phyloP scores from a whole-genome alignment of 2,113 vertebrate genomes.

The Lampris megalopsis region DNA sequence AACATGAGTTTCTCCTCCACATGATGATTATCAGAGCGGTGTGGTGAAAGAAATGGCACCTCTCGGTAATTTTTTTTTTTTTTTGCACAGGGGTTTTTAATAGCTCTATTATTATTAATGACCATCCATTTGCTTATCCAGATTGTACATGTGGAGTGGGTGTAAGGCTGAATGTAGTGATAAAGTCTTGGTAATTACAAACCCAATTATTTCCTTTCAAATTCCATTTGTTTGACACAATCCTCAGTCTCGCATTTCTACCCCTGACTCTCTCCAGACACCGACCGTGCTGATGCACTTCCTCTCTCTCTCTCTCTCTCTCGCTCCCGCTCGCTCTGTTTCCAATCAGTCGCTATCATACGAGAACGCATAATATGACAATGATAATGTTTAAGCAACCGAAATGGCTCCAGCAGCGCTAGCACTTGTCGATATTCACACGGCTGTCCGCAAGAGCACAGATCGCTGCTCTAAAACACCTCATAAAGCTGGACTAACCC shows the following conservation, averaged over 20 bases:
- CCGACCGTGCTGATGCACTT: background rate
- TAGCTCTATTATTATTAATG: slow-evolving; percentile 92
- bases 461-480: slow-evolving; percentile 21
- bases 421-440: background rate
- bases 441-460: background rate
- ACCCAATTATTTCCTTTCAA: slow-evolving; percentile 88
- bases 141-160: slow-evolving; percentile 76
- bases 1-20: slow-evolving; percentile 77
- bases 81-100: slow-evolving; percentile 86
- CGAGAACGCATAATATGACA: slow-evolving; percentile 23
- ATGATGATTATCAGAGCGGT: slow-evolving; percentile 80
- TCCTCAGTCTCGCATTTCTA: slow-evolving; percentile 47
- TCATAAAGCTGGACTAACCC: background rate
- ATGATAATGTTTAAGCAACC: slow-evolving; percentile 29
- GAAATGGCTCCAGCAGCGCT: slow-evolving; percentile 8
- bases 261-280: slow-evolving; percentile 31
- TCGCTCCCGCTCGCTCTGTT: background rate
- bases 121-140: slow-evolving; percentile 82
- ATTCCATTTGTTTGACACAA: slow-evolving; percentile 79
- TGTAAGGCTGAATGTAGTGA: slow-evolving; percentile 77
- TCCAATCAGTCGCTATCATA: slow-evolving; percentile 31
- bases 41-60: slow-evolving; percentile 84
- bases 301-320: background rate
- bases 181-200: slow-evolving; percentile 88
- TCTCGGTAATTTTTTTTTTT: slow-evolving; percentile 66